phyloP scores from a whole-genome alignment of 2,797 vertebrate species.

The Gorsachius magnificus region DNA sequence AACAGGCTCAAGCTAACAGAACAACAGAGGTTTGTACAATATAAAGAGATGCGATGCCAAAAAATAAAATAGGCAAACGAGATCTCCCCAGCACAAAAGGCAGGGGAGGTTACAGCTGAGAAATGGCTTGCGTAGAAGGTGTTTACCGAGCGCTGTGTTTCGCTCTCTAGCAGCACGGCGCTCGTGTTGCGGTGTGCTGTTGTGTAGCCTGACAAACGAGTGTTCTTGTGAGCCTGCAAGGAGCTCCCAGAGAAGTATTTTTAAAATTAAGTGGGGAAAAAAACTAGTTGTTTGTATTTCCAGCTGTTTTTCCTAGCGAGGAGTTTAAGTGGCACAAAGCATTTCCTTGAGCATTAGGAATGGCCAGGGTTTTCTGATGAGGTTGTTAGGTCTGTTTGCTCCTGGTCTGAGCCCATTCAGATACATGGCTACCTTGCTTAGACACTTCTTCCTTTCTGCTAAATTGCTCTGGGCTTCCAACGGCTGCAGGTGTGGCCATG shows the following conservation, averaged over 20 bases:
- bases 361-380: not conserved
- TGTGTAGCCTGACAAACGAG: not conserved
- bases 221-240: not conserved
- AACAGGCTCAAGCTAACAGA: not conserved
- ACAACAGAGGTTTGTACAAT: not conserved
- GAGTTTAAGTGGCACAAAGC: not conserved
- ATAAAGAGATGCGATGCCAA: not conserved
- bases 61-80: not conserved
- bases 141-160: not conserved
- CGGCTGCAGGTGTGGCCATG: not conserved
- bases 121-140: not conserved
- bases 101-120: not conserved
- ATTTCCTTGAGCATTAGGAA: not conserved
- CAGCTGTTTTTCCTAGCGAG: not conserved
- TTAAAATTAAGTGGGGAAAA: not conserved
- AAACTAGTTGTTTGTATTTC: not conserved
- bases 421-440: not conserved
- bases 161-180: not conserved
- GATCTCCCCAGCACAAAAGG: not conserved
- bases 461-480: not conserved
- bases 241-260: not conserved
- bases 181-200: not conserved
- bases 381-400: not conserved
- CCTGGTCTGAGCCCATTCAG: not conserved
- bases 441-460: not conserved